Conservation (phyloP, 2,888 invertebrate species). For the Mythimna vitellina region DNA sequence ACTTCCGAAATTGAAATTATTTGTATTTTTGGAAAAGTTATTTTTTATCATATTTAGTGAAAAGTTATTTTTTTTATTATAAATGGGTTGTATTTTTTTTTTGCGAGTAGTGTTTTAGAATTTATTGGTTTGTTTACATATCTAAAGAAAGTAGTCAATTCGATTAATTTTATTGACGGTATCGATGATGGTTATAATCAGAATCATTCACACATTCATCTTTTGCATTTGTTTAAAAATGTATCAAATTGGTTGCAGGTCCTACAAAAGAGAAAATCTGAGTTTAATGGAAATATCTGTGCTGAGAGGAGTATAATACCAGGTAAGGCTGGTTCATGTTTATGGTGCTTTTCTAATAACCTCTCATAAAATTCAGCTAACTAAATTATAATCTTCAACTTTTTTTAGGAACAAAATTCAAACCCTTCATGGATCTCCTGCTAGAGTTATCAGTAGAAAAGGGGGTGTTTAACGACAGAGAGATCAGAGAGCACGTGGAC, state of each 20-base stretch:
- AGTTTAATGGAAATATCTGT: constrained; percentile 68
- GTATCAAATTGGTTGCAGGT: constrained; percentile 67
- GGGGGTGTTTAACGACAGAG: constrained; percentile 84
- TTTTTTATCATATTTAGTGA: no score
- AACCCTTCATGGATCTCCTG: constrained; percentile 89
- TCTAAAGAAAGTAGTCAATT: no score
- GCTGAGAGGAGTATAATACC: constrained; percentile 67
- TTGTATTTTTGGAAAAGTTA: no score
- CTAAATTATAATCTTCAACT: neutral
- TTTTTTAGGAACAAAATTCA: constrained; percentile 77
- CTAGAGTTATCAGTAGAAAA: constrained; percentile 85
- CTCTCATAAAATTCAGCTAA: neutral
- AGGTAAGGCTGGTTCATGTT: constrained; percentile 53
- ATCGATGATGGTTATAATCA: no score
- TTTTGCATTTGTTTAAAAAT: neutral
- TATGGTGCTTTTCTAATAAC: neutral
- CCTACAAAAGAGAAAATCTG: constrained; percentile 75
- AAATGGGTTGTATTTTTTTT: no score
- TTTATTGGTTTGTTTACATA: no score
- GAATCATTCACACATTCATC: no score
- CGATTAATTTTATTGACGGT: no score
- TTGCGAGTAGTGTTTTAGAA: no score
- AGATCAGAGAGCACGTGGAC: constrained; percentile 90
- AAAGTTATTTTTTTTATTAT: no score
- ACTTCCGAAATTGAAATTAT: no score